Base-by-base conservation (phyloP, 2,797 vertebrate genomes). In the Aulostomus chinensis region DNA sequence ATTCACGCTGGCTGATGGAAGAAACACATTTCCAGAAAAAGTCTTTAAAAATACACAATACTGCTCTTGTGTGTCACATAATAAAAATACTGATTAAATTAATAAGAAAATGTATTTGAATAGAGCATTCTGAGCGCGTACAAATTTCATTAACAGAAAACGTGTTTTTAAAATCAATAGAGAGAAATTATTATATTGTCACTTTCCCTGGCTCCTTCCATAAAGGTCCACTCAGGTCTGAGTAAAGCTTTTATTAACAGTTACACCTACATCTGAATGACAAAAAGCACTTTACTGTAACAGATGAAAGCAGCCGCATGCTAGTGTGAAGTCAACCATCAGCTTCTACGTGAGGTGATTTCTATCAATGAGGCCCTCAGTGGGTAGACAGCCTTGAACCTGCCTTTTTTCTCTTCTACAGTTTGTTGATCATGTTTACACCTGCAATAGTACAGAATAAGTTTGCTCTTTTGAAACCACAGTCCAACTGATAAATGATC, bases 401-500 rank as follows among this genome's bases (percentile, higher is more conserved):
- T 12, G 4, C 30, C 37, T 16, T 59, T 36, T 49, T 36, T 18
- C 40, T 48, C 37, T 47, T 32, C 22, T 52, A 59, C 21, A 38
- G 28, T 15, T 25, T 42, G 33, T 20, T 59, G 33, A 61, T 26
- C 55, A 37, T 46, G 56, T 73, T 73, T 47, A 66, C 34, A 78
- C 33, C 50, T 66, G 33, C 20, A 46, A 21, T 16, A 4, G 29
- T 15, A 33, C 16, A 41, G n/a, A 66, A 51, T 10, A 13, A 40
- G 43, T 60, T 59, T 26, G 17, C 28, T 55, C 40, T 25, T 58
- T 62, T 51, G 12, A 64, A 63, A 51, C 53, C 31, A 26, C 24
- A 18, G 26, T 32, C 61, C 46, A 25, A 34, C 49, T 46, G 49
- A 71, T 72, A 61, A 68, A 74, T 65, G 40, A 31, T 35, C 47